Evolutionary conservation across 2,888 invertebrate species (phyloP).

Genomic region (Listrodromus nycthemerus): DNA sequence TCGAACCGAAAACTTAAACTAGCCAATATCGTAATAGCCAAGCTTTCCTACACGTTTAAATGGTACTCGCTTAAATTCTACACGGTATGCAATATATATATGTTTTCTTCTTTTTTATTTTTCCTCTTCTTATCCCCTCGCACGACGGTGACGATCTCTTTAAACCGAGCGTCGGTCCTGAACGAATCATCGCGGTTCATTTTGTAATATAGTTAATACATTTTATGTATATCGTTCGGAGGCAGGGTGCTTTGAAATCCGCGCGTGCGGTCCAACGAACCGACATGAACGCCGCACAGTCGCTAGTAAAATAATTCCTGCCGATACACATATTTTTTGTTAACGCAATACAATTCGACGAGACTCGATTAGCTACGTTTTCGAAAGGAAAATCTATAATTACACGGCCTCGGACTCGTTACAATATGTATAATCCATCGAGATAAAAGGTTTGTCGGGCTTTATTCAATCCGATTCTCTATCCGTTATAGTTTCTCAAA

Average conservation of each 20-base stretch:
- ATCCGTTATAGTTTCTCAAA: neutral
- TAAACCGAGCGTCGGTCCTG: slow-evolving; percentile 21
- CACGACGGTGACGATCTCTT: slow-evolving; percentile 53
- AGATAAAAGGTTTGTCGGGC: slow-evolving; percentile 22
- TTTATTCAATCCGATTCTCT: neutral
- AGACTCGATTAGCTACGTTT: slow-evolving; percentile 7
- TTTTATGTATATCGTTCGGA: slow-evolving; percentile 47
- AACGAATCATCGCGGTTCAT: slow-evolving; percentile 51
- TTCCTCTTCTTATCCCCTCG: slow-evolving; percentile 34
- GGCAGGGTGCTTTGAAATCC: slow-evolving; percentile 57
- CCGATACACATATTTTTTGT: slow-evolving; percentile 9
- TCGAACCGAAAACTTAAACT: slow-evolving; percentile 75
- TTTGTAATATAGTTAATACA: slow-evolving; percentile 47
- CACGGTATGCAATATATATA: slow-evolving; percentile 49
- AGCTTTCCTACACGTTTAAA: slow-evolving; percentile 70
- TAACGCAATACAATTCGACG: slow-evolving; percentile 24
- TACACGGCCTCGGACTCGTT: neutral
- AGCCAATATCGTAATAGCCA: slow-evolving; percentile 70
- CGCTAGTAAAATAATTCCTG: slow-evolving; percentile 28
- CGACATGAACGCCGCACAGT: slow-evolving; percentile 47
- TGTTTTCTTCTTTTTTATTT: slow-evolving; percentile 22
- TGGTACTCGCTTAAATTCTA: slow-evolving; percentile 67
- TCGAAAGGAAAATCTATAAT: slow-evolving; percentile 20
- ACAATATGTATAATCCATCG: slow-evolving; percentile 15
- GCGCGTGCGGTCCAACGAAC: slow-evolving; percentile 62